Conservation (phyloP, 2,113 vertebrate species). For the Eolophus roseicapilla region DNA sequence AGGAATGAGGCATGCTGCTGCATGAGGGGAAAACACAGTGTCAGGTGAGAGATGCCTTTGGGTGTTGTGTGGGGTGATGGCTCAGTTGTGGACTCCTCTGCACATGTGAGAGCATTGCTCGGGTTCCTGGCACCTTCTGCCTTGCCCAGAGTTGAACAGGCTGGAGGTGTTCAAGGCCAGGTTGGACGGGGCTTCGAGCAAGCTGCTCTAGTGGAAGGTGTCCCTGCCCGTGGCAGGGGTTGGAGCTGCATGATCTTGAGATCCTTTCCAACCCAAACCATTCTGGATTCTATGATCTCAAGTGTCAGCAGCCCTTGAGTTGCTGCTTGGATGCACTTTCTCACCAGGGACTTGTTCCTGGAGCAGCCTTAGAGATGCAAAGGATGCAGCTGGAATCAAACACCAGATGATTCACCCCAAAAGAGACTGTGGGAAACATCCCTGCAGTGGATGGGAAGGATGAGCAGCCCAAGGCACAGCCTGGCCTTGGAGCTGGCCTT, state of each 20-base stretch:
- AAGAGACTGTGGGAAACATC: neutral
- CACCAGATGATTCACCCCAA: neutral
- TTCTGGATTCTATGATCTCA: neutral
- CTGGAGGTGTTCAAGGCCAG: neutral
- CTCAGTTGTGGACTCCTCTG: neutral
- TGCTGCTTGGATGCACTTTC: neutral
- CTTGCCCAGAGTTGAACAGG: neutral
- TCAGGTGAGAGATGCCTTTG: neutral
- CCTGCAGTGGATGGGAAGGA: neutral
- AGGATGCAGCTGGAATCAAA: slow-evolving; percentile 7
- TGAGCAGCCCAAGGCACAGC: rapidly evolving
- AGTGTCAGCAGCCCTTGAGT: neutral
- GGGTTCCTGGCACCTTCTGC: neutral
- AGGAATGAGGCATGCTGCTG: neutral
- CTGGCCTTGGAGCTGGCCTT: neutral
- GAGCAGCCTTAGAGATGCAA: neutral
- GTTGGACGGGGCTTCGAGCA: too few relatives aligned
- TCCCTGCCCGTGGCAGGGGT: too few relatives aligned
- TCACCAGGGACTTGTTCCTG: neutral
- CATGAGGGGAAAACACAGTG: neutral
- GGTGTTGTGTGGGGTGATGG: neutral
- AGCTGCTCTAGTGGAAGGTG: too few relatives aligned
- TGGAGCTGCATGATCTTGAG: neutral
- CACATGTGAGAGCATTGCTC: neutral
- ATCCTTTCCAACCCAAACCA: neutral